A percentile compares a stretch with the other conserved stretches of the same genome.
Conservation (phyloP, 2,888 invertebrate species). For the Trichogramma evanescens region DNA sequence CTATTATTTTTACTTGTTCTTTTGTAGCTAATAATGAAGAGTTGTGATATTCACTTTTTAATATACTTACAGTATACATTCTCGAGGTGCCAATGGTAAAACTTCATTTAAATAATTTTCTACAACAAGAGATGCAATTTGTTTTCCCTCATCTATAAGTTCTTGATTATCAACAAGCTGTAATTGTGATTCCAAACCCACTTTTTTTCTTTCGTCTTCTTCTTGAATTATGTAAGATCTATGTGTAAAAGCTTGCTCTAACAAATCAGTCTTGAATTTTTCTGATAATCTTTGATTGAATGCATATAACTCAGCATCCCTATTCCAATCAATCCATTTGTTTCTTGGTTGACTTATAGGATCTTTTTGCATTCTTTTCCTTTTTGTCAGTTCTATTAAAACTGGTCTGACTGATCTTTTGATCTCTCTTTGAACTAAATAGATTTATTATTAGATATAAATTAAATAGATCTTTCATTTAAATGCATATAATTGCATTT, state of each 20-base stretch:
- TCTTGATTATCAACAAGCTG: slow-evolving; percentile 62
- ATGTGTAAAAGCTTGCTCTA: slow-evolving; percentile 74
- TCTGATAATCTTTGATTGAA: slow-evolving; percentile 82
- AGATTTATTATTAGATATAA: background rate
- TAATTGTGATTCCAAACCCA: slow-evolving; percentile 60
- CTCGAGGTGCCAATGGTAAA: slow-evolving; percentile 67
- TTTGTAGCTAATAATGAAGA: background rate
- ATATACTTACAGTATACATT: slow-evolving; percentile 57
- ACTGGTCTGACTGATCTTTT: slow-evolving; percentile 67
- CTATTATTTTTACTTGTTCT: background rate
- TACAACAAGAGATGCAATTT: slow-evolving; percentile 61
- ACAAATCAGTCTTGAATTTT: slow-evolving; percentile 63
- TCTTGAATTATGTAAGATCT: slow-evolving; percentile 70
- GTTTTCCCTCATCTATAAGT: slow-evolving; percentile 62
- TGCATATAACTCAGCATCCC: slow-evolving; percentile 78
- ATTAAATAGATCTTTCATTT: too few species aligned
- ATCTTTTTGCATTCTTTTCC: slow-evolving; percentile 46
- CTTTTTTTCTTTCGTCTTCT: slow-evolving; percentile 59
- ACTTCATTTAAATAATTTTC: slow-evolving; percentile 62
- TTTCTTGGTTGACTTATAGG: slow-evolving; percentile 49
- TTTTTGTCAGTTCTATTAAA: slow-evolving; percentile 56
- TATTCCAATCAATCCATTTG: slow-evolving; percentile 77
- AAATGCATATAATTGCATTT: background rate
- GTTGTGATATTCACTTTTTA: too few species aligned
- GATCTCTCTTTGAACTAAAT: slow-evolving; percentile 43